Evolutionary conservation across 2,113 vertebrate species (phyloP), one percentile per base, ranked within the genome.

Genomic region (Meles meles): DNA sequence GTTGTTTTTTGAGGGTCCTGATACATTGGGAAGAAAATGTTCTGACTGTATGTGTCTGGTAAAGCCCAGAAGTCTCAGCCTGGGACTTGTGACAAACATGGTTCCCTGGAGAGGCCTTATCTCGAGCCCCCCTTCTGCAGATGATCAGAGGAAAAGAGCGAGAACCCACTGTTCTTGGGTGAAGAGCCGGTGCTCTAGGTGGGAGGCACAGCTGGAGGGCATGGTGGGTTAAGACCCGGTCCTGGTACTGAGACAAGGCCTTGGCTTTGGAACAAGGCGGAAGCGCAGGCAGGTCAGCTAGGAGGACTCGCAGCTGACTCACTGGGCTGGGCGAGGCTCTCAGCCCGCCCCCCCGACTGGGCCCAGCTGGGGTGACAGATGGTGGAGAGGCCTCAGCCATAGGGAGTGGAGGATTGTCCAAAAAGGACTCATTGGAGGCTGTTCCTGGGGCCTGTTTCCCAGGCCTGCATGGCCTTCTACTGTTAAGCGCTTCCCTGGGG

Each of bases 361-460:
- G 84, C 63, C 97, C 97, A 97, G 97, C 98, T 98, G 96, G 98
- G 57, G 44, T 71, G 52, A 84, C 98, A 98, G 96, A 97, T 97
- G 96, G 97, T 89, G 25, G 84, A 31, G 83, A 90, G 92, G 96
- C 90, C 92, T 92, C 79, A 76, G 94, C 89, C 44, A 0, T n/a
- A 15, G 74, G 57, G 91, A 42, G 59, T 13, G n/a, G 37, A 37
- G 52, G 13, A 18, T 42, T 8, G 4, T 81, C 96, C 65, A 85
- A 27, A 3, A 15, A 72, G 59, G 84, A 96, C 37, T 82, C 90
- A 49, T 29, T 63, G 83, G 81, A 63, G 88, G 77, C 92, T 72
- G 27, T 59, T 76, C 84, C 67, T 20, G 27, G 77, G 76, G 69
- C 82, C 65, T 57, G 55, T 88, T 79, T 81, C 44, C 39, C 69